Conservation (phyloP, 2,888 invertebrate genomes). For the Prosapia bicincta region DNA sequence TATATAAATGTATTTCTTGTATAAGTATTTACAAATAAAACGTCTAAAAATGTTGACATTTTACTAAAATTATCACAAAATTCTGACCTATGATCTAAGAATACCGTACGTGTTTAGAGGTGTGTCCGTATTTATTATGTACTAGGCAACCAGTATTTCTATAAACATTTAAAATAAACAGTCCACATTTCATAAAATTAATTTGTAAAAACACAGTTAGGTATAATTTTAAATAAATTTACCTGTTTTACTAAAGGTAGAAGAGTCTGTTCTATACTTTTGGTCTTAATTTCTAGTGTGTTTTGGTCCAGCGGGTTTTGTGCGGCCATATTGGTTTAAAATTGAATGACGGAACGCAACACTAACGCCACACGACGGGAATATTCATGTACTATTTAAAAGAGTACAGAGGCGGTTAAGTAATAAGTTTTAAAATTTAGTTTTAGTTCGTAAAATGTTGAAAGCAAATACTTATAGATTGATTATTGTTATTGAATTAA, state of each 20-base stretch:
- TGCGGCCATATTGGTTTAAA: conserved; percentile 33
- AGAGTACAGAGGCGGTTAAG: background rate
- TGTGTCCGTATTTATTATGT: conserved; percentile 10
- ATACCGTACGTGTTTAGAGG: conserved; percentile 1
- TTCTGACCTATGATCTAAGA: background rate
- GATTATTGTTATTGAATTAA: too few species aligned
- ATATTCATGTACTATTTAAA: background rate
- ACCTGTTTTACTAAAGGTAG: conserved; percentile 94
- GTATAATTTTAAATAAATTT: conserved; percentile 44
- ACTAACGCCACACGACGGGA: conserved; percentile 5
- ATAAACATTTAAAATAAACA: background rate
- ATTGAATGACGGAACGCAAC: conserved; percentile 10
- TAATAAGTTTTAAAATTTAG: too few species aligned
- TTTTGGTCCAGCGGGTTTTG: conserved; percentile 35
- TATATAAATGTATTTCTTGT: too few species aligned
- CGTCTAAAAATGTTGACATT: too few species aligned
- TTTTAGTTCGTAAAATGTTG: too few species aligned
- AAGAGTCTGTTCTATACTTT: conserved; percentile 91
- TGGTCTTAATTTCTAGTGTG: conserved; percentile 79
- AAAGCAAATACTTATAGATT: too few species aligned
- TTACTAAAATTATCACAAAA: background rate
- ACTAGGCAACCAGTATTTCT: background rate
- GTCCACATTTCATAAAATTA: background rate
- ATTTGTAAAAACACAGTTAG: background rate
- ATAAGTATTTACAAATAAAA: too few species aligned